phyloP scores from a whole-genome alignment of 2,888 invertebrate species.

The Sabellastarte sp. region DNA sequence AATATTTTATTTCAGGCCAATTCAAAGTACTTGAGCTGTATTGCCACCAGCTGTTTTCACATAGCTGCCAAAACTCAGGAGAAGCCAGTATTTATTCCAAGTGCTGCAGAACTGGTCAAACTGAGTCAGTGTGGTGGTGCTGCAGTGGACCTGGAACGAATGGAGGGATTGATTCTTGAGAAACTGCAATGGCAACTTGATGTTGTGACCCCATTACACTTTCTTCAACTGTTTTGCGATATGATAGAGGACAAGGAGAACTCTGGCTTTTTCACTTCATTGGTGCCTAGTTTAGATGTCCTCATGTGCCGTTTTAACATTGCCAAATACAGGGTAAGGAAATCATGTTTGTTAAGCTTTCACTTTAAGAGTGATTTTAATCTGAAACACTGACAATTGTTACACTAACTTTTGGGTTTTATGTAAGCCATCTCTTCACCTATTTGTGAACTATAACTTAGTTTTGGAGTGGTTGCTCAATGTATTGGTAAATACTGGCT shows the following conservation, averaged over 20 bases:
- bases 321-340: constrained; percentile 24
- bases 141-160: constrained; percentile 45
- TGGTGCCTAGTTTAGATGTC: constrained; percentile 29
- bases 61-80: constrained; percentile 45
- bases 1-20: constrained; percentile 17
- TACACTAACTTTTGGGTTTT: too few species aligned
- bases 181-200: constrained; percentile 45
- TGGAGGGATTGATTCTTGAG: constrained; percentile 49
- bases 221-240: constrained; percentile 37
- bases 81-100: constrained; percentile 37
- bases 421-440: too few species aligned
- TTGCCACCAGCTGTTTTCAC: constrained; percentile 45
- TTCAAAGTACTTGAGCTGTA: constrained; percentile 38
- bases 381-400: too few species aligned
- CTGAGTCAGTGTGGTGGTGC: constrained; percentile 47
- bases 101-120: constrained; percentile 37
- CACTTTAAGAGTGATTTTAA: too few species aligned
- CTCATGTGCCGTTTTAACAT: constrained; percentile 30
- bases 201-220: constrained; percentile 39
- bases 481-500: too few species aligned
- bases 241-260: constrained; percentile 25
- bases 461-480: too few species aligned
- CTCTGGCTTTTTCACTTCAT: constrained; percentile 9
- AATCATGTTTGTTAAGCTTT: too few species aligned
- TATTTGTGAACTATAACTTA: too few species aligned